Evolutionary conservation across 2,797 vertebrate species (phyloP), one percentile per base, ranked within the genome.

Genomic region (Pseudomugil tenellus): DNA sequence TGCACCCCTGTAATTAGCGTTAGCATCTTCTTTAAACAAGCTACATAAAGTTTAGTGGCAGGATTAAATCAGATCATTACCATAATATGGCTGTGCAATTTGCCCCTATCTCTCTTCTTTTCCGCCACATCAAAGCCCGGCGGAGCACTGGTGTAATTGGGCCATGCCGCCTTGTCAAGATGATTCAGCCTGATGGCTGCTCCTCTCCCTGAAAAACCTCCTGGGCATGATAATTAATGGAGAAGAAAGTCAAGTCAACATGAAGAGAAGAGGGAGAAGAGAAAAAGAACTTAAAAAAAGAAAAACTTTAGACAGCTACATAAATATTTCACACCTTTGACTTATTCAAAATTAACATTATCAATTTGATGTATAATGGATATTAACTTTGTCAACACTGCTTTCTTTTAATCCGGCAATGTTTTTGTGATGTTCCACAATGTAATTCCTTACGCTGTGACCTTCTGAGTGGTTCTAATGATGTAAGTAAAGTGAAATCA

Each of bases 1-100:
- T 93, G 93, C 95, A 95, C 94, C 94, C 93, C 93, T 88, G 83
- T 98, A 96, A 97, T 98, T 96, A 97, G 94, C 94, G 94, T 96
- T 96, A 97, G 96, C 96, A 95, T 98, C 95, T 96, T 96, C 95
- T 96, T 96, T 96, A 96, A 96, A 96, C 95, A 95, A 95, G 93
- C 96, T 96, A 97, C 95, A 96, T 96, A 96, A 96, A 97, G 96
- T 97, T 98, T 98, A 96, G 96, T 95, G 95, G 93, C 94, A 92
- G 95, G 95, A 96, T 97, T 97, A 97, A 97, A 96, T 97, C 95
- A 94, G 95, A 94, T 95, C 95, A 97, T 98, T 98, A 98, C 94
- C 95, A 97, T 97, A 96, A 96, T 95, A 93, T 95, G 94, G 94
- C 95, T 95, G 93, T 93, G 94, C 95, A 95, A 95, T 96, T 97